These are phyloP conservation scores for Brachionus asplanchnoidis DNA, from an alignment of 1,140 invertebrate genomes.

Conservation along the genomic window DNA sequence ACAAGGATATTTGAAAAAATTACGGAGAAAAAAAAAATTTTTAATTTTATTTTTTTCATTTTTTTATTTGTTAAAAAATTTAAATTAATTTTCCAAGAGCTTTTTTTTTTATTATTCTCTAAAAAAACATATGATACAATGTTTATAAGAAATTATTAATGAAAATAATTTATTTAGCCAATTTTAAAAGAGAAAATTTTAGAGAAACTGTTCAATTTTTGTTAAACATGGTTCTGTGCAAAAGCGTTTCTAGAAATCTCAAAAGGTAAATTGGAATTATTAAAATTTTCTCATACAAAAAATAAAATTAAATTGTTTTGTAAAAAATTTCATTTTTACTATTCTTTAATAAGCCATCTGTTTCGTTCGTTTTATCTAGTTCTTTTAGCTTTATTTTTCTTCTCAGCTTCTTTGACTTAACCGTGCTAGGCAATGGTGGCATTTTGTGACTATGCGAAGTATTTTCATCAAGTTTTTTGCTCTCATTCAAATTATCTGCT, in stretches of 20 bases:
- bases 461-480: neutral
- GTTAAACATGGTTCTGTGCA: no score
- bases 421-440: neutral
- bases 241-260: neutral
- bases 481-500: neutral
- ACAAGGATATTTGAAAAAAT: neutral
- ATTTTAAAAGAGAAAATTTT: no score
- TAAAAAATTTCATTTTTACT: slow-evolving; percentile 6
- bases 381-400: neutral
- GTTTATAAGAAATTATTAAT: neutral
- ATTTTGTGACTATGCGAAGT: neutral
- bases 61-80: neutral
- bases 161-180: no score
- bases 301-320: slow-evolving; percentile 1
- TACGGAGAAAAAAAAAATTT: neutral
- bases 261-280: neutral
- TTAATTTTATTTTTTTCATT: neutral
- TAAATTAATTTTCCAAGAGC: no score
- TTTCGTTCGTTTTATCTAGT: neutral
- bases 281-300: neutral
- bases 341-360: neutral
- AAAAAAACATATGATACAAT: neutral
- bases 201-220: no score
- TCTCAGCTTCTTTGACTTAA: neutral
- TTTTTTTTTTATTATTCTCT: no score